A percentile compares a stretch with the other conserved stretches of the same genome.
Evolutionary conservation across 2,113 vertebrate species (phyloP).

Genomic region (Phocoena sinus): DNA sequence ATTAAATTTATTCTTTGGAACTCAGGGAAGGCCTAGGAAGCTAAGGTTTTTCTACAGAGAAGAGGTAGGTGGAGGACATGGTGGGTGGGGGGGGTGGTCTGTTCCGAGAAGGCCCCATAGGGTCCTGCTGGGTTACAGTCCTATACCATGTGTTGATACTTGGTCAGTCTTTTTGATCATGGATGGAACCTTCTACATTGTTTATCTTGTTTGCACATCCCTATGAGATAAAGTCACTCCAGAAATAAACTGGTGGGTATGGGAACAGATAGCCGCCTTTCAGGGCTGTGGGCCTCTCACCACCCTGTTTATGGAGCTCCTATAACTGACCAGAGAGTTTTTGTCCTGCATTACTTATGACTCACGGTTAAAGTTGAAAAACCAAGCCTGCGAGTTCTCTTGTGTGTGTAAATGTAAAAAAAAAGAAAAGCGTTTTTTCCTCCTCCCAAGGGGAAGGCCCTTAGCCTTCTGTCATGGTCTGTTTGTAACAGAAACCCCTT

Average conservation of each 20-base stretch:
- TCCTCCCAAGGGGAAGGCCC: neutral
- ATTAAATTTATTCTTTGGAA: neutral
- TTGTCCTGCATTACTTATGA: neutral
- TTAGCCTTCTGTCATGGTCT: neutral
- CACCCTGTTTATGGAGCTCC: too few species aligned
- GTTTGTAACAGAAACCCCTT: neutral
- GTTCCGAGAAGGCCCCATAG: neutral
- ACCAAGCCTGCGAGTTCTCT: neutral
- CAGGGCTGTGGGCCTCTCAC: accelerated
- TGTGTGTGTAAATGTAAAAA: too few species aligned
- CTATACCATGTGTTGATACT: accelerated
- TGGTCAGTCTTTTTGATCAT: accelerated
- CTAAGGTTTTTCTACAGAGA: neutral
- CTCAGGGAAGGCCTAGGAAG: neutral
- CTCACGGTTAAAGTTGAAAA: accelerated
- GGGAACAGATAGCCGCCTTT: too few species aligned
- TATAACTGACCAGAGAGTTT: accelerated
- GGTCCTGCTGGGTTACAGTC: neutral
- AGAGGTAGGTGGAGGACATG: neutral
- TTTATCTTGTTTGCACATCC: neutral
- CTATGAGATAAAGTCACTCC: neutral
- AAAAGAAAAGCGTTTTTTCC: neutral
- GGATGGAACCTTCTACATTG: accelerated
- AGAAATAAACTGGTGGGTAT: accelerated
- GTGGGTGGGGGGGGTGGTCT: neutral